phyloP scores from a whole-genome alignment of 2,888 invertebrate species.

The Eledona agricola region DNA sequence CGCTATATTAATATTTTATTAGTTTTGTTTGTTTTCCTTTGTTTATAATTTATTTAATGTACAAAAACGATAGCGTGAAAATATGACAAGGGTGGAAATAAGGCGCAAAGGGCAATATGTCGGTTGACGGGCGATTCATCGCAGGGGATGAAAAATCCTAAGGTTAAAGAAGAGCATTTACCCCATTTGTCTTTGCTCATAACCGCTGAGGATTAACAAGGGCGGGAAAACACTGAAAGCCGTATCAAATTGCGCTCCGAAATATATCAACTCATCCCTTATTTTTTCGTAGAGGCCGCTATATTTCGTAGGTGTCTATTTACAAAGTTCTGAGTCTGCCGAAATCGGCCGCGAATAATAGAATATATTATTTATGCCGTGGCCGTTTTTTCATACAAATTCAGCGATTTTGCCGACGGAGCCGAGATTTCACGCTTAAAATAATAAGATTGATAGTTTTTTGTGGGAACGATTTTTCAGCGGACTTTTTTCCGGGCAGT shows the following conservation, averaged over 20 bases:
- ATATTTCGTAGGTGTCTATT: too few species aligned
- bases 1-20: too few species aligned
- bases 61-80: too few species aligned
- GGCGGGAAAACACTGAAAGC: conserved; percentile 19
- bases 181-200: conserved; percentile 21
- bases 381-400: too few species aligned
- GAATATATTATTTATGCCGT: too few species aligned
- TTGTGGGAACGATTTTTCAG: not conserved
- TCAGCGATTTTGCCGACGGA: too few species aligned
- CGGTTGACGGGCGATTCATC: conserved; percentile 1
- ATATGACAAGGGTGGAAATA: too few species aligned
- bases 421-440: conserved; percentile 6
- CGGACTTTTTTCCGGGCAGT: conserved; percentile 12
- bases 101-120: not conserved
- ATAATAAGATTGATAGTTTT: not conserved
- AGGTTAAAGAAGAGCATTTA: conserved; percentile 5
- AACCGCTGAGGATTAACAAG: conserved; percentile 17
- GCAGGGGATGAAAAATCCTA: not conserved
- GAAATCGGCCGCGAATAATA: too few species aligned
- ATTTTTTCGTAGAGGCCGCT: conserved; percentile 31
- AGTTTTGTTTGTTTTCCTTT: too few species aligned
- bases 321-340: conserved; percentile 35
- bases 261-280: conserved; percentile 17
- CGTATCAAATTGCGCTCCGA: conserved; percentile 22
- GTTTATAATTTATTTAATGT: too few species aligned